phyloP scores from a whole-genome alignment of 64 coral and sea anemone species.

The Platygyra sinensis region DNA sequence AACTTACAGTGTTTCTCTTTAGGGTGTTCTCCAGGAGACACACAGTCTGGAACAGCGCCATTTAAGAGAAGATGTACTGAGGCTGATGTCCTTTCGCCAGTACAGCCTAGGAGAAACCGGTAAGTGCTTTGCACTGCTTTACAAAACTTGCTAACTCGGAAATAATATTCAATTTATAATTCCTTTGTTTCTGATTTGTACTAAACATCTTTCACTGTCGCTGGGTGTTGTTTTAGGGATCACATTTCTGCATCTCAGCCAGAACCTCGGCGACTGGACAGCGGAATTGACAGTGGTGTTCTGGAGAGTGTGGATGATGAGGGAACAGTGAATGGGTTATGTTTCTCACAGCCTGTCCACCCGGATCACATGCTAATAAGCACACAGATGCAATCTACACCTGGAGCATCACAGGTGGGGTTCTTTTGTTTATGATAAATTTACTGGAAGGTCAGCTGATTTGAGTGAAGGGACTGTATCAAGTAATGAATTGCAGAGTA shows the following conservation, averaged over 20 bases:
- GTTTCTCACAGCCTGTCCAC: constrained; percentile 96
- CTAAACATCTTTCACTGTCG: neutral
- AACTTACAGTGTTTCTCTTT: neutral
- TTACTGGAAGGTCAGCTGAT: neutral
- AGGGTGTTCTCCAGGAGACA: constrained; percentile 85
- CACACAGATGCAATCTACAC: constrained; percentile 86
- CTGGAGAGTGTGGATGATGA: constrained; percentile 40
- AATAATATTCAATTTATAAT: no score
- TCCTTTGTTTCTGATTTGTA: neutral
- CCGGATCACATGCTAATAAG: constrained; percentile 94
- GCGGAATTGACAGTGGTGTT: constrained; percentile 36
- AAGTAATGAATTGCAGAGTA: neutral
- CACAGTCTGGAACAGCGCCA: constrained; percentile 61
- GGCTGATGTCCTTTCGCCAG: constrained; percentile 66
- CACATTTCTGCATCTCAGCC: constrained; percentile 90
- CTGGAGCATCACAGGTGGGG: constrained; percentile 87
- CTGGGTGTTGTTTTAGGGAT: constrained; percentile 53
- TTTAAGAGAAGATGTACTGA: constrained; percentile 90
- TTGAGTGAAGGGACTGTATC: neutral
- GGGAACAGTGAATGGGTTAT: constrained; percentile 62
- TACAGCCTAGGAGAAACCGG: constrained; percentile 35
- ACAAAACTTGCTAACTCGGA: neutral
- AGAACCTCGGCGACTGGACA: constrained; percentile 81
- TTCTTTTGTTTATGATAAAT: neutral
- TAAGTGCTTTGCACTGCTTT: neutral